Base-by-base conservation (phyloP, 2,797 vertebrate species). In the Phrynocephalus vlangalii region DNA sequence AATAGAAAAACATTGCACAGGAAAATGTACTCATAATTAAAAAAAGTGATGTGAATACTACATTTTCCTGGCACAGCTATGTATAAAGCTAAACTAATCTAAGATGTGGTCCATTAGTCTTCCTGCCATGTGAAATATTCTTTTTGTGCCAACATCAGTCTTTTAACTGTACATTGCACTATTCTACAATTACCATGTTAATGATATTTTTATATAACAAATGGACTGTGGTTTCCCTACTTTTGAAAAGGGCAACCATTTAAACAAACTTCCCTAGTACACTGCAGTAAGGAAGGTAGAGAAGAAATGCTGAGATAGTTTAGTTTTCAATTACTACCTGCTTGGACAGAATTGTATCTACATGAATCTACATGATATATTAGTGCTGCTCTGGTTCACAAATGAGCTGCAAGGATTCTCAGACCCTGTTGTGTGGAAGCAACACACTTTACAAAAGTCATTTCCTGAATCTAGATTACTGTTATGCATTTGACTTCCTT, bases 81-180 rank as follows among this genome's bases (percentile, higher is more conserved):
- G 1, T 30, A 44, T 38, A 81, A 89, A 82, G 79, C 18, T 73
- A 33, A 24, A 79, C 1, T 50, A 16, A 44, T 66, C 28, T 83
- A 83, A 87, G 86, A 90, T 56, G 5, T 89, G 67, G 0, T 16
- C 85, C 26, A 76, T 90, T 68, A 89, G 48, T 71, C 94, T 83
- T 87, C 33, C 70, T 50, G 24, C 44, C 13, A 73, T 0, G 3
- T 13, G 1, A 85, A 90, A 7, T 83, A 82, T 63, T 66, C 33
- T 87, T 67, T 83, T 72, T 86, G 84, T 81, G 20, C 44, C 83
- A 93, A 52, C 28, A 7, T 76, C 91, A 84, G 67, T 89, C 81
- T 91, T 93, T 78, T 86, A 94, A 79, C 44, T 88, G 5, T 84
- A 82, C 83, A 66, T 84, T 95, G 88, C 33, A 79, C 48, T 88